Percentiles rank a stretch among this genome's conserved stretches.
Evolutionary conservation across 2,888 invertebrate genomes (phyloP).

Genomic region (Odontocolon sp.): DNA sequence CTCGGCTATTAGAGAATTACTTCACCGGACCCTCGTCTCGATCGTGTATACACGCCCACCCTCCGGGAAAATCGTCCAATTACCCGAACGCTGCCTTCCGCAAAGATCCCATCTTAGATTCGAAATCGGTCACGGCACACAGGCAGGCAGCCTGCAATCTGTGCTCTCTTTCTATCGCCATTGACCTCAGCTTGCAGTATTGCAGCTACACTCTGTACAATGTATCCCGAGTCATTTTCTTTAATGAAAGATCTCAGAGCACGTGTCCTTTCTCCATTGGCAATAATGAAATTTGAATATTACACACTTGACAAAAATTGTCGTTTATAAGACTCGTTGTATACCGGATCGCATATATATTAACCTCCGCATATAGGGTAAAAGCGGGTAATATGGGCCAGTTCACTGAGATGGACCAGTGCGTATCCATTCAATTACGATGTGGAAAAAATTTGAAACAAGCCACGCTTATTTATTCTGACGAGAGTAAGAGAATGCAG

Average conservation of each 20-base stretch:
- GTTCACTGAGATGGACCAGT: too few species aligned
- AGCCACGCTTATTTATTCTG: too few species aligned
- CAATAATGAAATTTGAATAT: too few species aligned
- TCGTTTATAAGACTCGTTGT: too few species aligned
- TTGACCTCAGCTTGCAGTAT: conserved; percentile 28
- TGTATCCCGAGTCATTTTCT: conserved; percentile 20
- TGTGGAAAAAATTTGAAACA: too few species aligned
- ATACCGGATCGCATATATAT: too few species aligned
- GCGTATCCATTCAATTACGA: too few species aligned
- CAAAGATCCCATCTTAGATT: conserved; percentile 51
- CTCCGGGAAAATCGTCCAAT: conserved; percentile 58
- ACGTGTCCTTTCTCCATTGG: conserved; percentile 13
- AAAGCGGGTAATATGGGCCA: too few species aligned
- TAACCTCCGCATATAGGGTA: too few species aligned
- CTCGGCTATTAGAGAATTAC: conserved; percentile 35
- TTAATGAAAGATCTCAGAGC: conserved; percentile 29
- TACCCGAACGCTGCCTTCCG: conserved; percentile 51
- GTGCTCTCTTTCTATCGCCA: conserved; percentile 23
- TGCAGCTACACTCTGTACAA: not conserved
- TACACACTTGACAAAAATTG: too few species aligned
- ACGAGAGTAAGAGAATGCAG: too few species aligned
- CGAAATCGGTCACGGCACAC: conserved; percentile 52
- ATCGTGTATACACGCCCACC: conserved; percentile 13
- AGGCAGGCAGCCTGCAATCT: not conserved
- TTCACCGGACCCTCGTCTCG: not conserved